Percentiles rank a stretch among this genome's conserved stretches.
Evolutionary conservation across 2,113 vertebrate genomes (phyloP).

Genomic region (Australoheros scitulus): DNA sequence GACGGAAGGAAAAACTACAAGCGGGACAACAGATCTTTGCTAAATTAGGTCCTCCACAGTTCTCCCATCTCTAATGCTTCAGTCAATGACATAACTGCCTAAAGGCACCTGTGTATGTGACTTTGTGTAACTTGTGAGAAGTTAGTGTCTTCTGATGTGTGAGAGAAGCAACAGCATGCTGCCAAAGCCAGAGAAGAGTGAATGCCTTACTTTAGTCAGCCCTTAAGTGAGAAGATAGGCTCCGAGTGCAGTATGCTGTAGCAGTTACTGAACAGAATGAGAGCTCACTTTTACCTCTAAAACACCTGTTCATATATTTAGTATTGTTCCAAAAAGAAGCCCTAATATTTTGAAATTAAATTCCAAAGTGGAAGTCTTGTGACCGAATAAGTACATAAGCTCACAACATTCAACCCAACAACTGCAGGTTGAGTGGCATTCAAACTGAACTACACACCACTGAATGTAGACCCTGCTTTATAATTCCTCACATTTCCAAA

Average conservation of each 20-base stretch:
- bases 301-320: not conserved
- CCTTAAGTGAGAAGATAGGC: not conserved
- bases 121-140: not conserved
- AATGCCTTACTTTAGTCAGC: not conserved
- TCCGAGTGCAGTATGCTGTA: not conserved
- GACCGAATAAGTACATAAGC: not conserved
- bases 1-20: not conserved
- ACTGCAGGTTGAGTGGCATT: not conserved
- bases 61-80: not conserved
- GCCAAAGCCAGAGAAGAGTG: not conserved
- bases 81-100: too few relatives aligned
- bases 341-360: not conserved
- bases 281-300: not conserved
- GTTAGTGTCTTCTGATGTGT: not conserved
- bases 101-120: not conserved
- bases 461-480: not conserved
- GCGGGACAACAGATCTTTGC: too few relatives aligned
- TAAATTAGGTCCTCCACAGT: not conserved
- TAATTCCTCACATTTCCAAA: not conserved
- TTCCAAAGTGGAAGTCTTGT: not conserved
- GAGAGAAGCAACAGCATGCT: not conserved
- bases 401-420: not conserved
- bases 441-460: not conserved
- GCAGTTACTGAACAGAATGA: not conserved
- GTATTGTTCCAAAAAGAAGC: not conserved